Conservation (phyloP, 2,888 invertebrate genomes). For the Temnothorax rugatulus region DNA sequence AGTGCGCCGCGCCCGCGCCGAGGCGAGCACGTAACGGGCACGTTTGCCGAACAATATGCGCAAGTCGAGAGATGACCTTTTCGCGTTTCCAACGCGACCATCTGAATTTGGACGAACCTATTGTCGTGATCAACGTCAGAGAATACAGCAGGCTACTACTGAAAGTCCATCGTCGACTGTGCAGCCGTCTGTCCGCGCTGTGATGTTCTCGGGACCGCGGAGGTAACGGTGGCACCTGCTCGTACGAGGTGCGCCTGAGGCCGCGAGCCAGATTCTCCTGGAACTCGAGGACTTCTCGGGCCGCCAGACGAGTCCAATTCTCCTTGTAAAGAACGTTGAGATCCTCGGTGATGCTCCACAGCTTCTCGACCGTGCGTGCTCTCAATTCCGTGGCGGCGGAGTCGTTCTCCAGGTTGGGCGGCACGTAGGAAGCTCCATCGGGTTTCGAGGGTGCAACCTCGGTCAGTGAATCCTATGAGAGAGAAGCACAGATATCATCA, state of each 20-base stretch:
- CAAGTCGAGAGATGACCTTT: neutral
- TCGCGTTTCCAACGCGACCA: neutral
- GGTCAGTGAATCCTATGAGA: constrained; percentile 75
- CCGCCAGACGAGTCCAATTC: constrained; percentile 96
- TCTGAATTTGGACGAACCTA: constrained; percentile 88
- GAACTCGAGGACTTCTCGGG: constrained; percentile 94
- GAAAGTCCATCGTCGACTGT: constrained; percentile 94
- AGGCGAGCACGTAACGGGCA: neutral
- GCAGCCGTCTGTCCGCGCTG: constrained; percentile 81
- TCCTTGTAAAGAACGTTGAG: constrained; percentile 96
- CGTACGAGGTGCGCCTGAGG: constrained; percentile 82
- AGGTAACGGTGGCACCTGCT: constrained; percentile 69
- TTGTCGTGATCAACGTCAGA: constrained; percentile 97
- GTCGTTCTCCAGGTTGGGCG: constrained; percentile 85
- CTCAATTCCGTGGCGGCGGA: constrained; percentile 88
- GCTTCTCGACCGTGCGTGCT: constrained; percentile 91
- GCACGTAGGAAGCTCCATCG: constrained; percentile 85
- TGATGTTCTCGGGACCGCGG: constrained; percentile 75
- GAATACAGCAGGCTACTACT: constrained; percentile 97
- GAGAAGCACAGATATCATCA: neutral
- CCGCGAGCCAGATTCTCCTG: constrained; percentile 88
- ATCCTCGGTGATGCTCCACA: constrained; percentile 95
- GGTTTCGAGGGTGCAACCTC: constrained; percentile 78
- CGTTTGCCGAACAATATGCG: neutral
- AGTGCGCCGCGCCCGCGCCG: too few relatives aligned